Conservation (phyloP, 1,140 invertebrate genomes). For the Hetaerina americana region DNA sequence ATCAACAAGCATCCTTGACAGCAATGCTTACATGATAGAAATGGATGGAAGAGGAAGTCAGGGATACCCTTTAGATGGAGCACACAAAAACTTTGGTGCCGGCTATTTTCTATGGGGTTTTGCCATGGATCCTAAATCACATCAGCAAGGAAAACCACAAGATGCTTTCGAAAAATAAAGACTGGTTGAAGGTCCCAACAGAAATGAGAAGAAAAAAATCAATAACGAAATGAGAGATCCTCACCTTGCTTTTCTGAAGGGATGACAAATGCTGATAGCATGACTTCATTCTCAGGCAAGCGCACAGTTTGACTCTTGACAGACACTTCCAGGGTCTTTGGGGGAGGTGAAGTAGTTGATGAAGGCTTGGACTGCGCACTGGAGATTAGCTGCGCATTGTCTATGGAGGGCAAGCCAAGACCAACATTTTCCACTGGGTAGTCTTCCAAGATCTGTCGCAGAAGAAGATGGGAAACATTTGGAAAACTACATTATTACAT, state of each 20-base stretch:
- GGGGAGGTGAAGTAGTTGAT: conserved; percentile 29
- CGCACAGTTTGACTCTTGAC: conserved; percentile 54
- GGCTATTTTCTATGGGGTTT: too few relatives aligned
- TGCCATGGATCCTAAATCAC: too few relatives aligned
- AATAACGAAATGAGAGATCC: conserved; percentile 12
- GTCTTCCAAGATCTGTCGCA: not conserved
- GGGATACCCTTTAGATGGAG: too few relatives aligned
- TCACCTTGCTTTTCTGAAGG: conserved; percentile 55
- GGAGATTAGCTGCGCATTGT: too few relatives aligned
- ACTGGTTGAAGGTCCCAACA: too few relatives aligned
- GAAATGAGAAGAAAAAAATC: conserved; percentile 3
- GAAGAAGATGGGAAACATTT: too few relatives aligned
- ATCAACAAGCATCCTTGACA: too few relatives aligned
- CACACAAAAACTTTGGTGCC: too few relatives aligned
- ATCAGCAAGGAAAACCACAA: conserved; percentile 3
- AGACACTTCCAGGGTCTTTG: conserved; percentile 59
- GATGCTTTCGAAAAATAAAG: too few relatives aligned
- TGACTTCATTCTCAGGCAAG: conserved; percentile 61
- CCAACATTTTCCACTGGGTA: not conserved
- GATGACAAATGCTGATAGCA: conserved; percentile 63
- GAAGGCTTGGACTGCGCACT: conserved; percentile 20
- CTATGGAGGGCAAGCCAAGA: not conserved
- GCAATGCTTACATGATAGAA: not conserved
- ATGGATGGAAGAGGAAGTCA: conserved; percentile 9
- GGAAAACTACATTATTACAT: too few relatives aligned